A percentile compares a stretch with the other conserved stretches of the same genome.
Evolutionary conservation across 2,888 invertebrate genomes (phyloP).

Genomic region (Volucella inflata): DNA sequence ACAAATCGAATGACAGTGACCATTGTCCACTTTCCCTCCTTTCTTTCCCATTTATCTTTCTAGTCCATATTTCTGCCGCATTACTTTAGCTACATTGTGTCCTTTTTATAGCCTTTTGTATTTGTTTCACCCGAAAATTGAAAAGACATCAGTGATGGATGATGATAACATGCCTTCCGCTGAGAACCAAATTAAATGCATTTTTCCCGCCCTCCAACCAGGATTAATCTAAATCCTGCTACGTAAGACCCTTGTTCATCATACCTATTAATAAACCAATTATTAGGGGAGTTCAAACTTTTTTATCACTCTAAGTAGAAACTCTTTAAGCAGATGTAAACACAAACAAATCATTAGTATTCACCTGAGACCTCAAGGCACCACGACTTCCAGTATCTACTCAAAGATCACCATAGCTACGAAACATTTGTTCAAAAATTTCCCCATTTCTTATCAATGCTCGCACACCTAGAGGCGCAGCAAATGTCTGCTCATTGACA

Average conservation of each 20-base stretch:
- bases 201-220: conserved; percentile 2
- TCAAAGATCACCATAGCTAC: conserved; percentile 52
- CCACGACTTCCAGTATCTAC: conserved; percentile 34
- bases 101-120: conserved; percentile 45
- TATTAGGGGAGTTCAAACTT: conserved; percentile 30
- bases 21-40: conserved; percentile 34
- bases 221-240: not conserved
- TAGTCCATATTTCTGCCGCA: conserved; percentile 38
- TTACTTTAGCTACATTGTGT: conserved; percentile 56
- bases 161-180: conserved; percentile 43
- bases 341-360: conserved; percentile 75
- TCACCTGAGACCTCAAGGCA: conserved; percentile 71
- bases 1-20: conserved; percentile 30
- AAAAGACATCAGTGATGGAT: conserved; percentile 57
- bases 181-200: conserved; percentile 26
- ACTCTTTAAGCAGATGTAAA: conserved; percentile 75
- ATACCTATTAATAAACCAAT: conserved; percentile 30
- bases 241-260: conserved; percentile 7
- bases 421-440: conserved; percentile 51
- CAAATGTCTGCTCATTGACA: conserved; percentile 51
- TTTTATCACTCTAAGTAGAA: conserved; percentile 49
- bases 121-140: conserved; percentile 41
- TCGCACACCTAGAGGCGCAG: conserved; percentile 63
- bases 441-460: conserved; percentile 59
- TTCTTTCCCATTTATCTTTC: conserved; percentile 8